phyloP scores from a whole-genome alignment of 92 coral and sea anemone genomes.

The Ricordea florida region DNA sequence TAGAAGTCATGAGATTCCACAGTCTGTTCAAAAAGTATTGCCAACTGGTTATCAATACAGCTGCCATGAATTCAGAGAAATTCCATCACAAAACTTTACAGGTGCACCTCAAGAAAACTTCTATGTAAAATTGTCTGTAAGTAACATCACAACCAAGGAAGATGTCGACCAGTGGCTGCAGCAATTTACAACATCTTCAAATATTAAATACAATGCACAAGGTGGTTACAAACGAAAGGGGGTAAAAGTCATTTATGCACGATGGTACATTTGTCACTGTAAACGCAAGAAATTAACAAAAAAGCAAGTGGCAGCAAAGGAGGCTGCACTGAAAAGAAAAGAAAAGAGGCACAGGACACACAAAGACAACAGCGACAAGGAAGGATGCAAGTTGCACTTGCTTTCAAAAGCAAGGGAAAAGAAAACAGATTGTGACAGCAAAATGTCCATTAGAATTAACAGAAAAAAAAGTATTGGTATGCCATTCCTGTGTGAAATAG shows the following conservation, averaged over 20 bases:
- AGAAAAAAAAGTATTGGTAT: not conserved
- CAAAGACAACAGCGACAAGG: constrained; percentile 14
- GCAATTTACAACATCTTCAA: constrained; percentile 36
- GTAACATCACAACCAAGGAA: constrained; percentile 22
- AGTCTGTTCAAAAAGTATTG: not conserved
- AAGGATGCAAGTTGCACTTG: constrained; percentile 20
- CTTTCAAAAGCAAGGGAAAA: constrained; percentile 44
- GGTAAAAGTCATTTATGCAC: constrained; percentile 25
- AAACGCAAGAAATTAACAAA: constrained; percentile 36
- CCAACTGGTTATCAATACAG: constrained; percentile 10
- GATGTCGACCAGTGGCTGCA: constrained; percentile 45
- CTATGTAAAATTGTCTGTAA: constrained; percentile 4
- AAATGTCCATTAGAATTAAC: constrained; percentile 35
- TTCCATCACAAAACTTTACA: not conserved
- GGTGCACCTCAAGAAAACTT: constrained; percentile 38
- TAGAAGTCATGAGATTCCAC: not conserved
- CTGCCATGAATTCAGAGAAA: constrained; percentile 5
- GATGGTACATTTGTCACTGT: constrained; percentile 44
- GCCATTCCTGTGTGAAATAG: constrained; percentile 21
- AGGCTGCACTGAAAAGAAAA: constrained; percentile 3
- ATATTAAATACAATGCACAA: constrained; percentile 50
- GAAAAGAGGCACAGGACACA: constrained; percentile 30
- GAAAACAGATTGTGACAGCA: constrained; percentile 53
- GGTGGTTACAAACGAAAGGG: constrained; percentile 36
- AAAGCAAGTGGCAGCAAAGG: constrained; percentile 14